phyloP scores from a whole-genome alignment of 2,113 vertebrate species.

The Dromiciops gliroides region DNA sequence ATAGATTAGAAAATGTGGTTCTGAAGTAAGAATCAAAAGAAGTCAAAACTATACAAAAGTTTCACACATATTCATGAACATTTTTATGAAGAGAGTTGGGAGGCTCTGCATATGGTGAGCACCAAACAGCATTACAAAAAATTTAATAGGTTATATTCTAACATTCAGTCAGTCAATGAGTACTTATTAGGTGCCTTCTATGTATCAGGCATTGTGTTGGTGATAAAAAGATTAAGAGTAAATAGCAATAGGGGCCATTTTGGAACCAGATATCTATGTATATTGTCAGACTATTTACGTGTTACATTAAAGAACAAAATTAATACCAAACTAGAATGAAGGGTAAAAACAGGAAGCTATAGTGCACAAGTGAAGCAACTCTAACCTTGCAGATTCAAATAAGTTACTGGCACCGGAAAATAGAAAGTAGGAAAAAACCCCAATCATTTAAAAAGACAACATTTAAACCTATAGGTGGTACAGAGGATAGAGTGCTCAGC shows the following conservation, averaged over 20 bases:
- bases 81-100: neutral
- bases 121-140: neutral
- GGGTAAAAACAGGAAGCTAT: neutral
- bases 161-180: neutral
- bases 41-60: neutral
- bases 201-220: neutral
- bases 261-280: neutral
- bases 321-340: neutral
- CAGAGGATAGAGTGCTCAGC: neutral
- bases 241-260: neutral
- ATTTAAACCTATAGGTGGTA: neutral
- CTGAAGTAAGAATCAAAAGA: neutral
- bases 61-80: neutral
- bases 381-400: neutral
- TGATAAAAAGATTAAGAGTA: neutral
- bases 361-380: neutral
- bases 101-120: neutral
- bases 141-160: neutral
- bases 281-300: neutral
- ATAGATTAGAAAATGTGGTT: neutral
- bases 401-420: neutral
- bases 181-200: neutral
- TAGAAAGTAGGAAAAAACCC: neutral
- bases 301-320: neutral
- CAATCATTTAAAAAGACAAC: neutral